Evolutionary conservation across 2,888 invertebrate species (phyloP).

Genomic region (Pantelozetes paolii): DNA sequence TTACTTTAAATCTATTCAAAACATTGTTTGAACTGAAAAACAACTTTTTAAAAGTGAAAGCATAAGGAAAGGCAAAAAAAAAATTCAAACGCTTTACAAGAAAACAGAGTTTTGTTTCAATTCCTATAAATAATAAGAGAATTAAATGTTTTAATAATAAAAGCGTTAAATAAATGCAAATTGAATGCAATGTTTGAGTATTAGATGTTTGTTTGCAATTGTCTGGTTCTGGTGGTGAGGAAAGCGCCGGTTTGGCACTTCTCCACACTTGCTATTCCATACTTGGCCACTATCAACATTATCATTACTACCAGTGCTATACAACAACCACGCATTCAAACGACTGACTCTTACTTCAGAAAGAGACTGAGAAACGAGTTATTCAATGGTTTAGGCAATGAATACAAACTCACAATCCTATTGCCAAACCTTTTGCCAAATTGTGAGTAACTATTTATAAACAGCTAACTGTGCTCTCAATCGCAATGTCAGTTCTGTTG

Average conservation of each 20-base stretch:
- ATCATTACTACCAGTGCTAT: slow-evolving; percentile 25
- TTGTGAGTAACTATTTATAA: slow-evolving; percentile 34
- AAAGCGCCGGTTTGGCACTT: slow-evolving; percentile 35
- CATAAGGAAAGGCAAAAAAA: neutral
- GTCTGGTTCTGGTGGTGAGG: slow-evolving; percentile 30
- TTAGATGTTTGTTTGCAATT: neutral
- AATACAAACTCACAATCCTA: slow-evolving; percentile 13
- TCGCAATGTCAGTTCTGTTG: neutral
- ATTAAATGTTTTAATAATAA: no score
- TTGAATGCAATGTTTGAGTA: neutral
- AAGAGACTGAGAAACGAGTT: neutral
- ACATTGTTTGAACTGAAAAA: neutral
- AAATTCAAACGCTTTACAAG: neutral
- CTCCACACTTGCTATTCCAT: slow-evolving; percentile 27
- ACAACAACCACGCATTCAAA: slow-evolving; percentile 2
- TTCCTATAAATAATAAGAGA: no score
- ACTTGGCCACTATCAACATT: slow-evolving; percentile 24
- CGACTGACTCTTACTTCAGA: neutral
- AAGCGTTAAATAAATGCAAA: neutral
- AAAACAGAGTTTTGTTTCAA: no score
- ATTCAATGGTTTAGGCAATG: neutral
- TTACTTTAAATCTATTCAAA: no score
- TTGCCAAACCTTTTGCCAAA: slow-evolving; percentile 28
- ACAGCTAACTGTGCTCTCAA: neutral
- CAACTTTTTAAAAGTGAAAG: neutral